These are phyloP conservation scores for Stegostoma tigrinum DNA, from an alignment of 2,113 vertebrate genomes.

Conservation along the genomic window DNA sequence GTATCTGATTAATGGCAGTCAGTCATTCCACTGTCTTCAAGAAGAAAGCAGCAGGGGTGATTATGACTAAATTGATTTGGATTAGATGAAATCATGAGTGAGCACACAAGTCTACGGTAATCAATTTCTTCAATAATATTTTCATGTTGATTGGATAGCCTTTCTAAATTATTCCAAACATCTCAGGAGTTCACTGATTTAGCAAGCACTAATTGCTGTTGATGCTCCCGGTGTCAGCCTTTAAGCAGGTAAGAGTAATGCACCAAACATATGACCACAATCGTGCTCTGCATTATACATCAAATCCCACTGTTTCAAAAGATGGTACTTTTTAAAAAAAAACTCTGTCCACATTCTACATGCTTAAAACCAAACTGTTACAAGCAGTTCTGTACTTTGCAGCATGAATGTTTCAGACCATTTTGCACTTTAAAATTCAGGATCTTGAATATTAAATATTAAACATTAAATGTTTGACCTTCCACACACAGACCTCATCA, in stretches of 20 bases:
- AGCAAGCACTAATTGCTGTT: neutral
- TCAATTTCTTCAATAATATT: slow-evolving; percentile 14
- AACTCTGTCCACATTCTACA: neutral
- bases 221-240: neutral
- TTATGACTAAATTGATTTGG: neutral
- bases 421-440: neutral
- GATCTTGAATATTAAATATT: neutral
- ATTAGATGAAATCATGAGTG: neutral
- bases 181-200: neutral
- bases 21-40: neutral
- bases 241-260: neutral
- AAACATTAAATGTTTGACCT: neutral
- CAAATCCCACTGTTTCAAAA: neutral
- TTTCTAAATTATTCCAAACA: neutral
- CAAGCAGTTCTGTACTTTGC: neutral
- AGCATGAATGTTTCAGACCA: neutral
- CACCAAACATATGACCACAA: neutral
- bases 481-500: neutral
- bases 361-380: neutral
- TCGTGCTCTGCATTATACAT: neutral
- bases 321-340: neutral
- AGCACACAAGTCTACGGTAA: neutral
- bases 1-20: neutral
- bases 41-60: neutral
- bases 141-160: neutral